Base-by-base conservation (phyloP, 2,797 vertebrate genomes). In the Channallabes apus region DNA sequence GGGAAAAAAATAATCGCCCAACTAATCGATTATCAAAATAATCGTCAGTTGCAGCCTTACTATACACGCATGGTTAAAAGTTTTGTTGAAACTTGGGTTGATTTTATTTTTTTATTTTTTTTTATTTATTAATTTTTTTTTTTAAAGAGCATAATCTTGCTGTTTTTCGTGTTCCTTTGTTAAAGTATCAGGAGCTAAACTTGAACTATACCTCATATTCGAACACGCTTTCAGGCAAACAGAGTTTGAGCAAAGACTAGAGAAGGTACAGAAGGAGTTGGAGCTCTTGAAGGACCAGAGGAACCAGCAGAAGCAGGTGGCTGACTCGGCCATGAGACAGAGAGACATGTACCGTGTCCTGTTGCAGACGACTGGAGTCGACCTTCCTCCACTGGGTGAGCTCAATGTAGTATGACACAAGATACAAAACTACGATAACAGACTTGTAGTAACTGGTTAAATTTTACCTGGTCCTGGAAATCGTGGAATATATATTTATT, bases 291-390 rank as follows among this genome's bases (percentile, higher is more conserved):
- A 93, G 58, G 97, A 98, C 82, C 96, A 97, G 0, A 95, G 95
- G 67, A 96, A 95, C 71, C 97, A 98, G 90, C 98, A 98, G 85
- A 94, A 97, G 90, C 97, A 97, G 87, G 94, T 99, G 22, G 95
- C 97, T 0, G 97, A 99, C 88, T 99, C 98, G 46, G 95, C 94
- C 59, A 95, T 95, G 82, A 95, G 98, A 38, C 98, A 99, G 92
- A 96, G 98, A 79, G 98, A 99, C 90, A 98, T 99, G 98, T 99
- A 96, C 92, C 97, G 97, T 58, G 96, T 97, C 59, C 90, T 99
- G 90, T 90, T 99, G 88, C 97, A 99, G 88, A 98, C 96, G 89
- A 97, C 97, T 0, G 98, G 98, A 83, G 96, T 97, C 87, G 90
- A 92, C 86, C 96, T 99, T 87, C 98, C 98, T 51, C 90, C 94